Conservation (phyloP, 2,888 invertebrate genomes). For the Caradrina kadenii region DNA sequence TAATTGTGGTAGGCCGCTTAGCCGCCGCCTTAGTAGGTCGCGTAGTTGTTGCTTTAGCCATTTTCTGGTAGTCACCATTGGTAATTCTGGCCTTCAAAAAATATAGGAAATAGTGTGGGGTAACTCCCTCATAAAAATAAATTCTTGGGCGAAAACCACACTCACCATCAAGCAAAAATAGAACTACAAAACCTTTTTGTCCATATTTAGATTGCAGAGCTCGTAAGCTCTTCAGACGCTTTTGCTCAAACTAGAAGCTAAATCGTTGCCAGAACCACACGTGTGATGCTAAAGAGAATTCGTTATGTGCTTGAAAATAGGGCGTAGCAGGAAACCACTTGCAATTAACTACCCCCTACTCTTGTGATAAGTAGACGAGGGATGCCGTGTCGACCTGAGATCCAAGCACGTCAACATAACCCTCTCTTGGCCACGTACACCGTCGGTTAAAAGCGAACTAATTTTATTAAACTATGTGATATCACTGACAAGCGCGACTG, state of each 20-base stretch:
- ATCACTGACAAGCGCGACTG: no score
- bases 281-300: slow-evolving; percentile 37
- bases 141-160: neutral
- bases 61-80: neutral
- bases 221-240: slow-evolving; percentile 21
- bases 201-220: neutral
- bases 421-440: slow-evolving; percentile 10
- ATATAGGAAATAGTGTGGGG: no score
- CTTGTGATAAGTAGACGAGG: slow-evolving; percentile 29
- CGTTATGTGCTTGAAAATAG: slow-evolving; percentile 36
- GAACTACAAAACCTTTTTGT: neutral
- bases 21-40: no score
- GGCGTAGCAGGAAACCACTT: slow-evolving; percentile 25
- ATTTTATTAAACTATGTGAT: neutral
- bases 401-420: neutral
- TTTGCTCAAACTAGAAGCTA: slow-evolving; percentile 25
- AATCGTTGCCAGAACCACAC: slow-evolving; percentile 25
- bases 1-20: no score
- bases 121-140: no score
- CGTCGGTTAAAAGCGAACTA: slow-evolving; percentile 1
- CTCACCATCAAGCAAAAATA: neutral
- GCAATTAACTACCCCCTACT: slow-evolving; percentile 36
- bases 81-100: no score
- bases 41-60: neutral
- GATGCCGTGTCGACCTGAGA: neutral